phyloP scores from a whole-genome alignment of 2,113 vertebrate genomes.

The Rhynchopsitta pachyrhyncha region DNA sequence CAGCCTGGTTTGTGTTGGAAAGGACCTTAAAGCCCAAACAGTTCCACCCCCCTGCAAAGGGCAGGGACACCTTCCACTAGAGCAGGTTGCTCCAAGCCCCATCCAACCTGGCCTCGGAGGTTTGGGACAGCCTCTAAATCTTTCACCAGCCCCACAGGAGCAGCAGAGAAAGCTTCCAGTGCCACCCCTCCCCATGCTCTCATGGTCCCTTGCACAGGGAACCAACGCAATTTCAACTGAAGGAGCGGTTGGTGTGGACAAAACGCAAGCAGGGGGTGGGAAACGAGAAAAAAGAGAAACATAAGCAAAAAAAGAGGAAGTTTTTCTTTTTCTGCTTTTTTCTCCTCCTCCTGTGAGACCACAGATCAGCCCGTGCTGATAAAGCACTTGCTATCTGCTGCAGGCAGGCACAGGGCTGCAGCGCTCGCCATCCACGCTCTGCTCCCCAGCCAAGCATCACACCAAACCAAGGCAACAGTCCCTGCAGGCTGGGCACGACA shows the following conservation, averaged over 20 bases:
- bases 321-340: neutral
- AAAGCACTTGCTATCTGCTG: slow-evolving; percentile 19
- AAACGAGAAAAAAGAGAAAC: neutral
- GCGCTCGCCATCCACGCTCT: fast-evolving
- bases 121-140: neutral
- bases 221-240: neutral
- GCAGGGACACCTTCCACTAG: too few species aligned
- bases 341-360: neutral
- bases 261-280: neutral
- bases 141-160: neutral
- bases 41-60: too few species aligned
- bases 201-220: neutral
- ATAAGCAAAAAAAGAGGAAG: neutral
- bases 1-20: too few species aligned
- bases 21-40: too few species aligned
- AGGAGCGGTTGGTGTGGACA: neutral
- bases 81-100: too few species aligned
- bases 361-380: slow-evolving; percentile 2
- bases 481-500: neutral
- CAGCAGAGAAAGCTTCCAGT: neutral
- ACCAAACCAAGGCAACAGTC: neutral
- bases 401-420: neutral
- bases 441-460: neutral
- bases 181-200: fast-evolving
- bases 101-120: neutral